A percentile compares a stretch with the other conserved stretches of the same genome.
Conservation (phyloP, 2,888 invertebrate species). For the Homarus gammarus region DNA sequence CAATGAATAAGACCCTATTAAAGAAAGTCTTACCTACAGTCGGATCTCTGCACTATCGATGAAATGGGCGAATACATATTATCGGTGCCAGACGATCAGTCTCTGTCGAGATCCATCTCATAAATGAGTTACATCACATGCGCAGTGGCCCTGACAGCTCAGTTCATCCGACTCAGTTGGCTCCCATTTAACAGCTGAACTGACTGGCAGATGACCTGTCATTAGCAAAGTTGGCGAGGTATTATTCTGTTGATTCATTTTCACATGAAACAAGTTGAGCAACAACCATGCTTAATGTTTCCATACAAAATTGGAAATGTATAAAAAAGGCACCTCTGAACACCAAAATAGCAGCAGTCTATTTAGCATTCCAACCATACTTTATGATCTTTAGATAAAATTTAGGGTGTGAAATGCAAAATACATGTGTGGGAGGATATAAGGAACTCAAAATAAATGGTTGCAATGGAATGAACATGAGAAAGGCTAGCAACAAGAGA, state of each 20-base stretch:
- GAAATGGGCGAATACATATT: constrained; percentile 51
- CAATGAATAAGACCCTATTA: constrained; percentile 9
- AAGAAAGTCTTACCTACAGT: constrained; percentile 50
- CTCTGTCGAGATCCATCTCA: constrained; percentile 47
- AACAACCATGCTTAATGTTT: constrained; percentile 27
- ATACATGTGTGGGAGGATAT: neutral
- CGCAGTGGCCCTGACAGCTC: constrained; percentile 39
- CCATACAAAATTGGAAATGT: neutral
- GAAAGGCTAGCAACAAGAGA: neutral
- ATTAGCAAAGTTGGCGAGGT: constrained; percentile 54
- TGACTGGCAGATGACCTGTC: constrained; percentile 58
- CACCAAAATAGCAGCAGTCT: neutral
- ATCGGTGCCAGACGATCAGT: constrained; percentile 46
- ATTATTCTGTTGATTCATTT: constrained; percentile 41
- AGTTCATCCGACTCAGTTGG: constrained; percentile 38
- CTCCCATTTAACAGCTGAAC: constrained; percentile 51
- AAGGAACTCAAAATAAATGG: neutral
- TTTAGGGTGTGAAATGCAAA: neutral
- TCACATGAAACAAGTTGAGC: constrained; percentile 9
- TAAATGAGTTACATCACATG: constrained; percentile 50
- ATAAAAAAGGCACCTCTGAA: neutral
- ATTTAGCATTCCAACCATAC: neutral
- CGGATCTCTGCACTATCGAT: constrained; percentile 52
- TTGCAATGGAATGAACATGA: neutral
- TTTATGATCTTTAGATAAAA: neutral